Conservation (phyloP, 92 coral and sea anemone genomes). For the Palythoa grandis region DNA sequence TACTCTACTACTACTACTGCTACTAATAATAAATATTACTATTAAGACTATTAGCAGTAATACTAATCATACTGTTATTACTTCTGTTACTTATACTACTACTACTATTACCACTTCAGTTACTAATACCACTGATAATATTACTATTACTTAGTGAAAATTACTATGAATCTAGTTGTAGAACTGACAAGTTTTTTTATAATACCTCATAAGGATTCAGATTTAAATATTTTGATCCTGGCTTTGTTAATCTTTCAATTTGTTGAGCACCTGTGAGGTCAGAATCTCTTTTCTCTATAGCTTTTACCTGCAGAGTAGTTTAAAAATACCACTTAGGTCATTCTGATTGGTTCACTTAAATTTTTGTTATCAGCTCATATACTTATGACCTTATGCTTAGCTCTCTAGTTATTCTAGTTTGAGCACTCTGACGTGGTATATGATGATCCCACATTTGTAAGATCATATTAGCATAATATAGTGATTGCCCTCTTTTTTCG, state of each 20-base stretch:
- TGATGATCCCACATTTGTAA: too few species aligned
- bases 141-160: background rate
- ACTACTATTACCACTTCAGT: background rate
- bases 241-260: conserved; percentile 90
- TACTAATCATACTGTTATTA: too few species aligned
- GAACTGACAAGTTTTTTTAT: background rate
- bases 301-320: conserved; percentile 73
- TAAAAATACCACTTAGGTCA: background rate
- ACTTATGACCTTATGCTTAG: too few species aligned
- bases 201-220: conserved; percentile 94
- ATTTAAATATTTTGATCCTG: conserved; percentile 92
- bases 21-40: too few species aligned
- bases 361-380: too few species aligned
- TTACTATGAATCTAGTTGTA: background rate
- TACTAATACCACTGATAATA: background rate
- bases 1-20: too few species aligned
- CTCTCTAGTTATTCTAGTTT: too few species aligned
- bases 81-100: background rate
- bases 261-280: conserved; percentile 90
- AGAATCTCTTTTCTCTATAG: conserved; percentile 88
- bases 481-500: too few species aligned
- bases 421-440: too few species aligned
- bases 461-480: too few species aligned
- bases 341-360: background rate
- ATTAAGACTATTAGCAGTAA: too few species aligned